phyloP scores from a whole-genome alignment of 53 echinoderm and acorn worm genomes.

The Apostichopus leukothele region DNA sequence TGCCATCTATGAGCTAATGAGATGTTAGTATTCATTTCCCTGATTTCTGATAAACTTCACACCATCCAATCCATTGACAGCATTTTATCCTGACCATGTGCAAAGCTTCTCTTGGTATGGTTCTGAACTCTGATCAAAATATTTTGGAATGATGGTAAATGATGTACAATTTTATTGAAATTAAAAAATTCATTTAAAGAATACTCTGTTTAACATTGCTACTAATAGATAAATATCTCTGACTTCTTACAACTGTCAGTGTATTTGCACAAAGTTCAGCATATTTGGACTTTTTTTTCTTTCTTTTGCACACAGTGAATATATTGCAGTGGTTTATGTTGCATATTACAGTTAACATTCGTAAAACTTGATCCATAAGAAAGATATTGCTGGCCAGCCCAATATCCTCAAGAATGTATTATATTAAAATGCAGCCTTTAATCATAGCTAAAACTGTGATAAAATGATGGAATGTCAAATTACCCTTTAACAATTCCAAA shows the following conservation, averaged over 20 bases:
- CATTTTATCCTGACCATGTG: too few relatives aligned
- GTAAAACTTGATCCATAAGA: background rate
- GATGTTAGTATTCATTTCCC: background rate
- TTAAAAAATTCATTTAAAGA: too few relatives aligned
- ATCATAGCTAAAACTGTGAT: background rate
- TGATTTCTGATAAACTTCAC: background rate
- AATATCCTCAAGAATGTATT: background rate
- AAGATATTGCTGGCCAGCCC: background rate
- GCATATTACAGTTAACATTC: background rate
- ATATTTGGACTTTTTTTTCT: background rate
- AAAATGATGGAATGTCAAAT: constrained; percentile 5
- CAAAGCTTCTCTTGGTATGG: too few relatives aligned
- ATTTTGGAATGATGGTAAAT: background rate
- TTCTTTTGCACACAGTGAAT: background rate
- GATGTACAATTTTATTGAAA: too few relatives aligned
- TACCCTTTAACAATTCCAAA: background rate
- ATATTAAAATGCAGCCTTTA: background rate
- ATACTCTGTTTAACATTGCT: too few relatives aligned
- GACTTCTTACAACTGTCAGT: too few relatives aligned
- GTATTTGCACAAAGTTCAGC: background rate
- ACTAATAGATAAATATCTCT: too few relatives aligned
- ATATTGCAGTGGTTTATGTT: background rate
- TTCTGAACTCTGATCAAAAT: background rate
- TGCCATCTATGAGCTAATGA: background rate
- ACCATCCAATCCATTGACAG: background rate